Conservation (phyloP, 2,113 vertebrate species). For the Cynoglossus semilaevis region DNA sequence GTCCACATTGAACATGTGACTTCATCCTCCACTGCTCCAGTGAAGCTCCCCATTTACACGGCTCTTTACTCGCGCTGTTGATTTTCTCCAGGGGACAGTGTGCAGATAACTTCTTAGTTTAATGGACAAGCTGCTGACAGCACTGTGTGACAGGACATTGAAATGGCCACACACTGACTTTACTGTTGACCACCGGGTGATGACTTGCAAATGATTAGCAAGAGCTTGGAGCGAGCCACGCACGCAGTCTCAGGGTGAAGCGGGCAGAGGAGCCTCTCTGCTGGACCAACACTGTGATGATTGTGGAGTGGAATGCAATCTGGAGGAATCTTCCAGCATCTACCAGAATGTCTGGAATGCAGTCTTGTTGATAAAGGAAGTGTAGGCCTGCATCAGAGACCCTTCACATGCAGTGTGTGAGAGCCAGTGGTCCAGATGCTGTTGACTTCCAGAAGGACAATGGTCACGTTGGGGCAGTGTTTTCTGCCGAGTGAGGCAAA, state of each 20-base stretch:
- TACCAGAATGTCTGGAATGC: constrained; percentile 41
- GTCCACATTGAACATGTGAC: background rate
- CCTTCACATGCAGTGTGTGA: constrained; percentile 39
- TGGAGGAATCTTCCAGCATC: constrained; percentile 38
- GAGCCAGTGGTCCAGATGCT: constrained; percentile 36
- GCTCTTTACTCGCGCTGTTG: too few species aligned
- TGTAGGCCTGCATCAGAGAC: constrained; percentile 15
- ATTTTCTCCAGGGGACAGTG: too few species aligned
- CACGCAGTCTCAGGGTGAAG: background rate
- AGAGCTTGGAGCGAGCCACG: background rate
- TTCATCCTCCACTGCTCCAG: background rate
- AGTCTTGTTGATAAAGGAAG: constrained; percentile 41
- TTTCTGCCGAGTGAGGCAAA: constrained; percentile 20
- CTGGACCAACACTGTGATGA: background rate
- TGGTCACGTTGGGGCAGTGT: background rate
- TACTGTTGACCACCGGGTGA: constrained; percentile 8
- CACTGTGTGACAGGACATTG: constrained; percentile 11
- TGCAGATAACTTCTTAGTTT: background rate
- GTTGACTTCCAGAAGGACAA: constrained; percentile 31
- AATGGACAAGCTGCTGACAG: constrained; percentile 4
- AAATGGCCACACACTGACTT: constrained; percentile 1
- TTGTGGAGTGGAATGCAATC: constrained; percentile 6
- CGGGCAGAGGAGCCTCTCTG: background rate
- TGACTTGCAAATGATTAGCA: constrained; percentile 22
- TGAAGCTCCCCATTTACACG: background rate